Base-by-base conservation (phyloP, 2,888 invertebrate genomes). In the Pedicia rivosa region DNA sequence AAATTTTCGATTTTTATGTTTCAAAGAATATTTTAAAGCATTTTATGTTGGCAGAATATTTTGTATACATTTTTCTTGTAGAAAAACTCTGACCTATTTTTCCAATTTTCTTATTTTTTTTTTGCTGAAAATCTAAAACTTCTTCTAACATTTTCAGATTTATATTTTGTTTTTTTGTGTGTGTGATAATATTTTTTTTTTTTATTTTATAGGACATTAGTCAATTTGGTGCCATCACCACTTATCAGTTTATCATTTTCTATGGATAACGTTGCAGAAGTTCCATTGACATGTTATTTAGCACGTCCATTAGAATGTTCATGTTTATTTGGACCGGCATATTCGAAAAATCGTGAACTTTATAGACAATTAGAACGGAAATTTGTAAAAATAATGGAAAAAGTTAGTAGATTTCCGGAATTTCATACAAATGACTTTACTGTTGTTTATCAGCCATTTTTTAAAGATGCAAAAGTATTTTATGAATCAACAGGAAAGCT, bases 221-320 rank as follows among this genome's bases (percentile, higher is more conserved):
- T 47, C 7, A 46, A 46, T 35, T 40, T 47, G 17, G 43, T 47
- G 4, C 47, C 47, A 38, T 44, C 47, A 32, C 47, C 47, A 10
- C 34, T 47, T 15, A 36, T 47, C 1, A 43, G 39, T 19, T 32
- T 47, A 13, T 39, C 43, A 9, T 43, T 47, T 35, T 46, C 44
- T 20, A 47, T 43, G 42, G 46, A 45, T 33, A 36, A 32, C 20
- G 41, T 43, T 5, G 17, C 38, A 19, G 27, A 37, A 15, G 38
- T 38, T 16, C 45, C 43, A 28, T 44, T 44, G 28, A 31, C 40
- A 8, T 48, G 47, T 35, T 40, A 28, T n/a, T 35, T 45, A 14
- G 38, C 43, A 2, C 43, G 38, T 20, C 46, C 45, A 4, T 36
- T 47, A 8, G 43, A 43, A 35, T 45, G 46, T 37, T 44, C 45